These are phyloP conservation scores for Tachina grossa DNA, from an alignment of 2,888 invertebrate species.

Conservation along the genomic window DNA sequence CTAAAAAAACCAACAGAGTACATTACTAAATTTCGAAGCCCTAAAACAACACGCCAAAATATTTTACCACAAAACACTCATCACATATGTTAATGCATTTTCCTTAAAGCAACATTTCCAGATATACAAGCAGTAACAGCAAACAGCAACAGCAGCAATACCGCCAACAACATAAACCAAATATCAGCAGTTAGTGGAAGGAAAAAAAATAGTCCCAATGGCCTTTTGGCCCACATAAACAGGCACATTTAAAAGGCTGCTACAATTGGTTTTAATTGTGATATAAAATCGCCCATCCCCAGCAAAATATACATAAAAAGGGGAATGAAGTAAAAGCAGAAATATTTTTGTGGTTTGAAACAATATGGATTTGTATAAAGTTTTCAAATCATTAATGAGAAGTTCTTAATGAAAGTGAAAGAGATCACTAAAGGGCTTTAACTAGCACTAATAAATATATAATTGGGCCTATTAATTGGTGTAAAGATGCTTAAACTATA, in stretches of 20 bases:
- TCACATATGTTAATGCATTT: slow-evolving; percentile 70
- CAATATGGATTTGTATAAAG: slow-evolving; percentile 25
- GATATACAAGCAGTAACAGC: slow-evolving; percentile 31
- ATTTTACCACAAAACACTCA: slow-evolving; percentile 69
- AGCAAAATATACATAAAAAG: slow-evolving; percentile 2
- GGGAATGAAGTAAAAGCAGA: neutral
- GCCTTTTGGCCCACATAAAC: slow-evolving; percentile 59
- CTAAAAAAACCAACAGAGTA: neutral
- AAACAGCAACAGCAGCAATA: slow-evolving; percentile 28
- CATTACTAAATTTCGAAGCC: slow-evolving; percentile 38
- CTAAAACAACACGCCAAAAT: slow-evolving; percentile 65
- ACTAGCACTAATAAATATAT: no score
- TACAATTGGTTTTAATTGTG: slow-evolving; percentile 26
- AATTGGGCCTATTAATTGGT: no score
- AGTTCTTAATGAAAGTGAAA: neutral
- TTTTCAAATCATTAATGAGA: neutral
- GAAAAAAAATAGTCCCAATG: slow-evolving; percentile 9
- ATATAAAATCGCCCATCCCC: slow-evolving; percentile 5
- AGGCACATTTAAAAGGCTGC: slow-evolving; percentile 1
- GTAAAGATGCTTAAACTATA: no score
- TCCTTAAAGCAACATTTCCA: slow-evolving; percentile 60
- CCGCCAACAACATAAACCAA: slow-evolving; percentile 15
- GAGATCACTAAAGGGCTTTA: no score
- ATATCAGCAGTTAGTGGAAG: neutral
- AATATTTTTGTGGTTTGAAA: slow-evolving; percentile 27